Evolutionary conservation across 2,113 vertebrate genomes (phyloP), one percentile per base, ranked within the genome.

Genomic region (Lophius piscatorius): DNA sequence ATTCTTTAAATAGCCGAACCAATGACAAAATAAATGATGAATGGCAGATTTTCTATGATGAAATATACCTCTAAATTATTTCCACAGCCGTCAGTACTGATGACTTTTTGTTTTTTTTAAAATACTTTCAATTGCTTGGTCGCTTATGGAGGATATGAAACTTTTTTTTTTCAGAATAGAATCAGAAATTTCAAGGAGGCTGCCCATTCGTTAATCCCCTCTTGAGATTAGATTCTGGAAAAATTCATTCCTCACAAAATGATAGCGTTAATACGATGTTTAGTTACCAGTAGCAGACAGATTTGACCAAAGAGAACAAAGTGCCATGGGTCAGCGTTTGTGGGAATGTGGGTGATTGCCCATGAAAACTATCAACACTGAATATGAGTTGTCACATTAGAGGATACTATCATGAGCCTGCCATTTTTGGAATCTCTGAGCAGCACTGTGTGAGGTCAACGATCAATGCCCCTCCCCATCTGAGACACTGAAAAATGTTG

Each of bases 401-500:
- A 28, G 36, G 54, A 65, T 68, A 39, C 51, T 80, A 80, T 74
- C 28, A 39, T 33, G 54, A 57, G 50, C 17, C 70, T 59, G 79
- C 48, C 38, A 55, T 41, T 72, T 54, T 57, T 62, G 61, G 44
- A 68, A 41, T 55, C 59, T 70, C 73, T 45, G 39, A 74, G 69
- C 54, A 45, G 71, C 62, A 63, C 56, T 52, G 70, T 18, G 10
- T 55, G 69, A 74, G 76, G 70, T 72, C 71, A 81, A 58, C 66
- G 63, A 49, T 81, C 42, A 49, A 52, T 0, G 6, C 41, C 55
- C 57, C 33, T 3, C 18, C 61, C 40, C 9, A 36, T 78, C 60
- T 71, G 74, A 76, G 68, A 85, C 58, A 54, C 63, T 80, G n/a
- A 86, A 69, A 74, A 77, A 76, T 59, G 84, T 52, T 40, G 74